These are phyloP conservation scores for Halesus radiatus DNA, from an alignment of 1,140 invertebrate species.

Conservation along the genomic window DNA sequence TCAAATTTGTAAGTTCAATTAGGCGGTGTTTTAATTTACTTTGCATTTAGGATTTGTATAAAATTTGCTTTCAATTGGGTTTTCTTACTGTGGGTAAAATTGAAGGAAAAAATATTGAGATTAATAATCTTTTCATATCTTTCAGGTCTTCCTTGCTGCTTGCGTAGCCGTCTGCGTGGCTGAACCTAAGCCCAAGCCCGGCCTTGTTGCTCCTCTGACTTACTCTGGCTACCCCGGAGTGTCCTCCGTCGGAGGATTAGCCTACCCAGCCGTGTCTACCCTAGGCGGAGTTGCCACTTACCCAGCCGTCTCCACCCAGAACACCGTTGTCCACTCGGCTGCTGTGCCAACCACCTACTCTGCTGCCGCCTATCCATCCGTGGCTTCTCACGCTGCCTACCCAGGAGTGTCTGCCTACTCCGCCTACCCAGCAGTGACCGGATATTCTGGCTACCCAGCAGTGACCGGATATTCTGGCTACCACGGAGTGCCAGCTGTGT, in stretches of 20 bases:
- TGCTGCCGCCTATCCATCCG: conserved; percentile 4
- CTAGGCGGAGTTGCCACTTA: too few species aligned
- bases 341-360: conserved; percentile 42
- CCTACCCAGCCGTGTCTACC: too few species aligned
- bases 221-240: conserved; percentile 62
- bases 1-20: too few species aligned
- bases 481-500: conserved; percentile 41
- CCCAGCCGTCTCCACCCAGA: conserved; percentile 39
- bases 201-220: conserved; percentile 68
- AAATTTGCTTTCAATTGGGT: too few species aligned
- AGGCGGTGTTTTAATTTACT: too few species aligned
- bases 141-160: conserved; percentile 65
- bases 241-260: too few species aligned
- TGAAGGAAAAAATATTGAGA: too few species aligned
- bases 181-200: conserved; percentile 65
- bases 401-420: too few species aligned
- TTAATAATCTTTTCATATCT: too few species aligned
- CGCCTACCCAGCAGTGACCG: not conserved
- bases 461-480: conserved; percentile 36
- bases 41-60: too few species aligned
- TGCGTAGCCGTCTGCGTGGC: conserved; percentile 70
- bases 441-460: not conserved
- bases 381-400: not conserved
- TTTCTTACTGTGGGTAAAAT: too few species aligned
- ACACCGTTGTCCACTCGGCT: conserved; percentile 63